Evolutionary conservation across 2,888 invertebrate species (phyloP).

Genomic region (Helleia helle): DNA sequence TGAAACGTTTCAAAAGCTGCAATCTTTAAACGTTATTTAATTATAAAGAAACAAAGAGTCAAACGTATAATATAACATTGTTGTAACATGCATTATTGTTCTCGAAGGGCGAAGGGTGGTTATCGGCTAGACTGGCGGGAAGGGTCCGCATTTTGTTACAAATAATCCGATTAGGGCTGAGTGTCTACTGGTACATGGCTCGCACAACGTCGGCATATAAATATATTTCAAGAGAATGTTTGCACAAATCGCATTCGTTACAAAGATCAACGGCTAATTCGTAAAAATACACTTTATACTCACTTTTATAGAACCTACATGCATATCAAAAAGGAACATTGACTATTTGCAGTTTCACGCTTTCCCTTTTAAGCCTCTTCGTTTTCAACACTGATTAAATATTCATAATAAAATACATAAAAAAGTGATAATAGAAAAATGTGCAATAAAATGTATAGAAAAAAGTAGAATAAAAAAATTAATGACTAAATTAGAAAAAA

Average conservation of each 20-base stretch:
- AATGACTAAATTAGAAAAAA: conserved; percentile 35
- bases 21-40: too few species aligned
- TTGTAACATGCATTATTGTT: too few species aligned
- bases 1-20: too few species aligned
- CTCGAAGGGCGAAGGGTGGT: conserved; percentile 18
- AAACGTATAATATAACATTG: too few species aligned
- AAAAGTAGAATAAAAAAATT: conserved; percentile 47
- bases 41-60: neutral
- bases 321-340: too few species aligned
- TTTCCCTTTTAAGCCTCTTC: too few species aligned
- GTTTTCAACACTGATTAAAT: too few species aligned
- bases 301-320: too few species aligned
- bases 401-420: neutral
- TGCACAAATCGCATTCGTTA: conserved; percentile 5
- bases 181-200: conserved; percentile 46
- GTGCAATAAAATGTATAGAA: conserved; percentile 41
- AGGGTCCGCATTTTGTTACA: conserved; percentile 64
- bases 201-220: conserved; percentile 48
- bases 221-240: conserved; percentile 33
- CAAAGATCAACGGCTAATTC: neutral
- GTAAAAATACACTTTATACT: too few species aligned
- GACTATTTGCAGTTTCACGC: too few species aligned
- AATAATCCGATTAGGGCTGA: conserved; percentile 61
- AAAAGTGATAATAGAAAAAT: conserved; percentile 31
- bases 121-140: conserved; percentile 26